Conservation (phyloP, 2,888 invertebrate genomes). For the Pinctada fucata region DNA sequence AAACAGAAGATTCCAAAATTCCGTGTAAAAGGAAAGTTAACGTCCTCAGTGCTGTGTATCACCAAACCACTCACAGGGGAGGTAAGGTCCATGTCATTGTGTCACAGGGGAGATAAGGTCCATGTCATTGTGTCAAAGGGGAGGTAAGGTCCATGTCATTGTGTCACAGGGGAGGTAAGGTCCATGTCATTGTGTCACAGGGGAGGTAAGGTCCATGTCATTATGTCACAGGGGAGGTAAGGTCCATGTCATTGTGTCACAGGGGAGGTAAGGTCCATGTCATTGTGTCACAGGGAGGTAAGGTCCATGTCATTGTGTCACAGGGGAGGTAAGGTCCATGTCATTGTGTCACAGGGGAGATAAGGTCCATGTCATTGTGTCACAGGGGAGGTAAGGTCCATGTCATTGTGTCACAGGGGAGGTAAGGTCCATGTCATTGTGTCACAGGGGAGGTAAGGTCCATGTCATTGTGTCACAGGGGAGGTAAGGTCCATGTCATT, state of each 20-base stretch:
- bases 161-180: constrained; percentile 2
- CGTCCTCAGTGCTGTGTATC: constrained; percentile 89
- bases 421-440: background rate
- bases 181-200: background rate
- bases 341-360: background rate
- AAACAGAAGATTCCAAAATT: constrained; percentile 86
- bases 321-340: constrained; percentile 11
- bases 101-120: background rate
- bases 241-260: background rate
- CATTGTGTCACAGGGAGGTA: background rate
- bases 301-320: background rate
- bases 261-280: background rate
- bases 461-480: background rate
- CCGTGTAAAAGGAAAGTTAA: constrained; percentile 88
- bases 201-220: background rate
- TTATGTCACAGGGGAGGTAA: constrained; percentile 10
- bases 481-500: background rate
- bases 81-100: constrained; percentile 77
- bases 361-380: background rate
- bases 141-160: constrained; percentile 6
- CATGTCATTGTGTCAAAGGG: background rate
- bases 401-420: constrained; percentile 9
- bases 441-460: background rate
- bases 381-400: background rate
- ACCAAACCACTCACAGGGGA: constrained; percentile 92